phyloP scores from a whole-genome alignment of 1,140 invertebrate genomes.

The Drosophila navojoa region DNA sequence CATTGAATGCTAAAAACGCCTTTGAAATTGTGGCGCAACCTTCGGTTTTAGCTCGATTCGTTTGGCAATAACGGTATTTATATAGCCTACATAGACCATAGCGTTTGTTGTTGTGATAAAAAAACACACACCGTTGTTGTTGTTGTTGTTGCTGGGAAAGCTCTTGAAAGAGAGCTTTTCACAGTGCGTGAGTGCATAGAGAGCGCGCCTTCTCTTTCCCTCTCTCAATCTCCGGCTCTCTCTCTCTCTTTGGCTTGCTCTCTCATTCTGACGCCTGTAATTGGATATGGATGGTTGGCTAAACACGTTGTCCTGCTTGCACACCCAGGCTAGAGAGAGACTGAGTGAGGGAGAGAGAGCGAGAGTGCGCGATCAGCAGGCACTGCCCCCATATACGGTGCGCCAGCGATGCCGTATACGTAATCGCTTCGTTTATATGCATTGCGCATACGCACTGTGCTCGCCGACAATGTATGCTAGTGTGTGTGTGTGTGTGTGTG shows the following conservation, averaged over 20 bases:
- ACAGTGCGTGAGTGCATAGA: neutral
- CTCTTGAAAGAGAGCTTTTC: conserved; percentile 1
- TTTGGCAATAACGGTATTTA: neutral
- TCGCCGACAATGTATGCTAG: neutral
- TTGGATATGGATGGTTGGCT: conserved; percentile 58
- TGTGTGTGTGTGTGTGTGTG: conserved; percentile 1
- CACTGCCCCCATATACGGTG: conserved; percentile 72
- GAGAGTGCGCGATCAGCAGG: conserved; percentile 10
- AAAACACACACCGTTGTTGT: too few relatives aligned
- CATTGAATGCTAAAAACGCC: neutral
- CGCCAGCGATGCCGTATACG: conserved; percentile 67
- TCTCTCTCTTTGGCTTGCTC: conserved; percentile 2
- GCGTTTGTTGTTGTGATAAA: neutral
- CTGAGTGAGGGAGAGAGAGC: neutral
- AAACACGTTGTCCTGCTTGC: conserved; percentile 23
- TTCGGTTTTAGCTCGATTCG: conserved; percentile 2
- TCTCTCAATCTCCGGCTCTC: neutral
- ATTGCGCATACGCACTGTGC: conserved; percentile 75
- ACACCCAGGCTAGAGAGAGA: neutral
- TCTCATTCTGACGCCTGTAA: conserved; percentile 43
- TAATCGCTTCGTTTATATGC: conserved; percentile 58
- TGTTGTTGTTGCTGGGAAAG: conserved; percentile 7
- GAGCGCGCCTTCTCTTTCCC: neutral
- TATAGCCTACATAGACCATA: neutral
- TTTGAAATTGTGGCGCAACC: conserved; percentile 11